Base-by-base conservation (phyloP, 2,113 vertebrate species). In the Nerophis ophidion region DNA sequence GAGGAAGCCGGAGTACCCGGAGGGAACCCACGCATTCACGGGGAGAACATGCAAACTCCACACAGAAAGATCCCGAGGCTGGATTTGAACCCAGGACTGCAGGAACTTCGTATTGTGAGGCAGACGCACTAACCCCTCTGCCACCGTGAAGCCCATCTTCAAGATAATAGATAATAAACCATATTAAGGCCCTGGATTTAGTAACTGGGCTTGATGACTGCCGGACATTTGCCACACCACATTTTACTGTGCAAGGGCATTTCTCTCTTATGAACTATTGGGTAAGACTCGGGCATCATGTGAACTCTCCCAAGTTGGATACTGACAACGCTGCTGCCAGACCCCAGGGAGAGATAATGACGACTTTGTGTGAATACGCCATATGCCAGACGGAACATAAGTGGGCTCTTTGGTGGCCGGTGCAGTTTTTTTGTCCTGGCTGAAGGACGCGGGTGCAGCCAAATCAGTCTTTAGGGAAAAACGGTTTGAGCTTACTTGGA, bases 291-390 rank as follows among this genome's bases (percentile, higher is more conserved):
- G 34, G 48, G 75, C 48, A 26, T 4, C 44, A 60, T 69, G 44
- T 67, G 59, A 75, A 53, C 48, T 49, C 48, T 56, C 66, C 50
- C 47, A 59, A 69, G 55, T 68, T 55, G 50, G 62, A 68, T 47
- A 63, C 36, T 72, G 63, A 46, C 62, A 73, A 56, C 46, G 38
- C 60, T 65, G 68, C 63, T 66, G 63, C 35, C 65, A 60, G 36
- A 51, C 64, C 75, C 63, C 46, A 48, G 33, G 61, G 57, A 66
- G 57, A 64, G 59, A 63, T 81, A 77, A 79, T 77, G 61, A 61
- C 48, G 64, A 11, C 69, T 70, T 60, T 61, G 48, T 70, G 62
- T 51, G 56, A 19, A 33, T 56, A 52, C 35, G 63, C 57, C 63
- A 70, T 69, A 71, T 75, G 65, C 59, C 38, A 14, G 35, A 74